These are phyloP conservation scores for Pardalotus punctatus DNA, from an alignment of 2,113 vertebrate species.

Conservation along the genomic window DNA sequence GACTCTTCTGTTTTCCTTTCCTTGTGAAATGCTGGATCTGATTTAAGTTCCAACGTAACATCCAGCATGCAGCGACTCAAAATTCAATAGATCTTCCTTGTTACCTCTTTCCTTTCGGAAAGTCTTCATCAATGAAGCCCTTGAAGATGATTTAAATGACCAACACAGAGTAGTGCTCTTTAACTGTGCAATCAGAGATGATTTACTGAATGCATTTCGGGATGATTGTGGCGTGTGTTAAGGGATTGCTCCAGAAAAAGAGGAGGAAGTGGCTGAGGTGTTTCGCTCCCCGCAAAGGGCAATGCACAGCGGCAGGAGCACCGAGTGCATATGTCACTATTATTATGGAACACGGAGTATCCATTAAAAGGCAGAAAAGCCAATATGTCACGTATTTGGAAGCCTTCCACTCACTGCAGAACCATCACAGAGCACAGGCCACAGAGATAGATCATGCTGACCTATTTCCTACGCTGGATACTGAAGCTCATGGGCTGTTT, in stretches of 20 bases:
- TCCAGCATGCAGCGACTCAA: neutral
- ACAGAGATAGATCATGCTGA: neutral
- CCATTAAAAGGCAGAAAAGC: neutral
- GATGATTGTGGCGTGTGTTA: neutral
- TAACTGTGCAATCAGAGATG: constrained; percentile 9
- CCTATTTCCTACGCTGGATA: neutral
- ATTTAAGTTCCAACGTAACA: neutral
- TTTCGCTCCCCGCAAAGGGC: neutral
- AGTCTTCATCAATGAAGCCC: constrained; percentile 15
- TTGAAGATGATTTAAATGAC: constrained; percentile 42
- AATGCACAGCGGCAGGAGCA: neutral
- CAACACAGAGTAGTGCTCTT: neutral
- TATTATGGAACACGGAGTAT: neutral
- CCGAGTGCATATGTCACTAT: neutral
- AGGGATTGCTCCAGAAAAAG: neutral
- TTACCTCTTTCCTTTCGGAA: neutral
- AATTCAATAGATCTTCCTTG: constrained; percentile 24
- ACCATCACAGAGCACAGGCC: neutral
- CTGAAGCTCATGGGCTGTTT: neutral
- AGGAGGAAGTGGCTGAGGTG: neutral
- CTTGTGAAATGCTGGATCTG: constrained; percentile 7
- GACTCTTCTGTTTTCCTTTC: constrained; percentile 3
- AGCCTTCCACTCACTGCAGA: neutral
- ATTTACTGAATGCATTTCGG: neutral
- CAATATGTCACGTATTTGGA: neutral